Evolutionary conservation across 2,888 invertebrate species (phyloP).

Genomic region (Patella caerulea): DNA sequence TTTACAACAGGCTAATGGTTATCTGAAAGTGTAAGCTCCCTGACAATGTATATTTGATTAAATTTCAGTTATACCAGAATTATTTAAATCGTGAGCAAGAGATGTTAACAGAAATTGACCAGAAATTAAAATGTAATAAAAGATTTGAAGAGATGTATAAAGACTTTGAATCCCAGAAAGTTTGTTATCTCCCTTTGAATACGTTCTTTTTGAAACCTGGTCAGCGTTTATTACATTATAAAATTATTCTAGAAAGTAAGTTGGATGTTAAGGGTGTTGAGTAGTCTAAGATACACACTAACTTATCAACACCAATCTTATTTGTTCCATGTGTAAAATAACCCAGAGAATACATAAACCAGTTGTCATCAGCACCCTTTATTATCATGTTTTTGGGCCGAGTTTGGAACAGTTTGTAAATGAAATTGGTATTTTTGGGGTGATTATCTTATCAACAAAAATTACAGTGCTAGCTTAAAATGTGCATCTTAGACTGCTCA

Average conservation of each 20-base stretch:
- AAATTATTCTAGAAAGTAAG: conserved; percentile 83
- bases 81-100: conserved; percentile 81
- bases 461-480: no score
- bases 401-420: no score
- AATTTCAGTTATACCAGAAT: conserved; percentile 69
- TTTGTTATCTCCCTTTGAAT: conserved; percentile 88
- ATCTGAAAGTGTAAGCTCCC: neutral
- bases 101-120: conserved; percentile 85
- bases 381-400: no score
- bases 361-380: no score
- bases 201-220: conserved; percentile 86
- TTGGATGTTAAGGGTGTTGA: conserved; percentile 35
- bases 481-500: no score
- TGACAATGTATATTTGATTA: neutral
- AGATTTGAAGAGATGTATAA: conserved; percentile 81
- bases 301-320: no score
- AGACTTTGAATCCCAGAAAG: conserved; percentile 84
- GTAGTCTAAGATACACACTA: no score
- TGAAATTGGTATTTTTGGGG: no score
- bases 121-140: conserved; percentile 80
- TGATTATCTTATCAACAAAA: no score
- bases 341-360: no score
- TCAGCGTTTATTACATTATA: conserved; percentile 88
- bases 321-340: no score
- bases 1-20: neutral